Conservation (phyloP, 2,888 invertebrate genomes). For the Plagodis dolabraria region DNA sequence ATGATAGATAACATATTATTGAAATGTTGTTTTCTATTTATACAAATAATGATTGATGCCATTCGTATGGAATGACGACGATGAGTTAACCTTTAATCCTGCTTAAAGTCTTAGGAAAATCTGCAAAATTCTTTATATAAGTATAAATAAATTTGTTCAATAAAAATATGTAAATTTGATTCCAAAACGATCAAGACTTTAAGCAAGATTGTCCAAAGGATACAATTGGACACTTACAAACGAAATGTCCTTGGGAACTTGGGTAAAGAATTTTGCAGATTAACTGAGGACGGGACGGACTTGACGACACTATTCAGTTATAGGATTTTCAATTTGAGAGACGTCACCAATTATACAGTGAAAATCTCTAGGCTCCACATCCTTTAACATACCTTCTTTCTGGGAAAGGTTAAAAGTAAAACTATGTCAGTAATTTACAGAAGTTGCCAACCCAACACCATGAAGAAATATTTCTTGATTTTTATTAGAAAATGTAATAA, state of each 20-base stretch:
- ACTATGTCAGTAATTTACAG: conserved; percentile 7
- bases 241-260: conserved; percentile 55
- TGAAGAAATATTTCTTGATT: too few species aligned
- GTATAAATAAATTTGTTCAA: not conserved
- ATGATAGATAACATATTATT: too few species aligned
- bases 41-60: too few species aligned
- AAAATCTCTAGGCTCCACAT: conserved; percentile 78
- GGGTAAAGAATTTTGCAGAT: conserved; percentile 84
- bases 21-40: too few species aligned
- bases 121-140: conserved; percentile 81
- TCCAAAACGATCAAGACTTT: conserved; percentile 64
- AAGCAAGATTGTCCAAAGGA: conserved; percentile 67
- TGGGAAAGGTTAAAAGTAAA: conserved; percentile 57
- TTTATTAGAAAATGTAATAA: too few species aligned
- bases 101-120: conserved; percentile 68
- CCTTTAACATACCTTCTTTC: conserved; percentile 76
- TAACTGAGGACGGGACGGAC: conserved; percentile 46
- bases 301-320: conserved; percentile 54
- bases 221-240: conserved; percentile 68
- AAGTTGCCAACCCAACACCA: not conserved
- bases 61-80: too few species aligned
- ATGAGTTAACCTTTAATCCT: conserved; percentile 41
- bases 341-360: conserved; percentile 81
- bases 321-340: conserved; percentile 71
- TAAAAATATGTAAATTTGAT: not conserved